A percentile compares a stretch with the other conserved stretches of the same genome.
Evolutionary conservation across 2,113 vertebrate species (phyloP).

Genomic region (Hippopotamus amphibius): DNA sequence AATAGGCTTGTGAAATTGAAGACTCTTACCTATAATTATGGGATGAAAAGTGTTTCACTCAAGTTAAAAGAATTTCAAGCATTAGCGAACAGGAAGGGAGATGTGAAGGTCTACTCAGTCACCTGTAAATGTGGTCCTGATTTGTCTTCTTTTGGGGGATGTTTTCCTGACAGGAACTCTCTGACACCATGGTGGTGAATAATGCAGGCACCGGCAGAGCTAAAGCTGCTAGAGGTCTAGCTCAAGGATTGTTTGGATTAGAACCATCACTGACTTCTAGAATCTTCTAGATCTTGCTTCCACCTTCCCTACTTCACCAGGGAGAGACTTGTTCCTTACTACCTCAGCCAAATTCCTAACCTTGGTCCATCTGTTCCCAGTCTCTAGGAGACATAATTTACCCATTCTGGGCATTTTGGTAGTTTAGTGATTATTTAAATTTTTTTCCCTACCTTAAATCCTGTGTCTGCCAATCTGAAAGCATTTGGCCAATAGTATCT

Average conservation of each 20-base stretch:
- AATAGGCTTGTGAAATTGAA: slow-evolving; percentile 14
- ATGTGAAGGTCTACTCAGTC: not conserved
- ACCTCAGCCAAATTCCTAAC: not conserved
- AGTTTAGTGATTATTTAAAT: not conserved
- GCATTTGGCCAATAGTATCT: not conserved
- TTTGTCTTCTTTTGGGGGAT: not conserved
- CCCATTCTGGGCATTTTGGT: not conserved
- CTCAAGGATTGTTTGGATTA: not conserved
- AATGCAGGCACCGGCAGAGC: not conserved
- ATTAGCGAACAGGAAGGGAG: not conserved
- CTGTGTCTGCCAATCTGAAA: not conserved
- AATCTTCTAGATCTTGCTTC: not conserved
- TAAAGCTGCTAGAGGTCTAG: not conserved
- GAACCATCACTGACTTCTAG: not conserved
- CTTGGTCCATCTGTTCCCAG: not conserved
- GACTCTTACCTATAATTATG: slow-evolving; percentile 1
- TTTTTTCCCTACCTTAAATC: not conserved
- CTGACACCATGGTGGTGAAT: not conserved
- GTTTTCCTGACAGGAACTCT: not conserved
- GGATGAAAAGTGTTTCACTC: not conserved
- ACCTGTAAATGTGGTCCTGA: not conserved
- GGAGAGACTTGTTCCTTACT: not conserved
- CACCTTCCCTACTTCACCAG: not conserved
- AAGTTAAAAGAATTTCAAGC: slow-evolving; percentile 31
- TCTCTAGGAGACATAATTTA: not conserved